Percentiles rank a stretch among this genome's conserved stretches.
These are phyloP conservation scores for Zaprionus obscuricornis DNA, from an alignment of 2,888 invertebrate genomes.

Conservation along the genomic window DNA sequence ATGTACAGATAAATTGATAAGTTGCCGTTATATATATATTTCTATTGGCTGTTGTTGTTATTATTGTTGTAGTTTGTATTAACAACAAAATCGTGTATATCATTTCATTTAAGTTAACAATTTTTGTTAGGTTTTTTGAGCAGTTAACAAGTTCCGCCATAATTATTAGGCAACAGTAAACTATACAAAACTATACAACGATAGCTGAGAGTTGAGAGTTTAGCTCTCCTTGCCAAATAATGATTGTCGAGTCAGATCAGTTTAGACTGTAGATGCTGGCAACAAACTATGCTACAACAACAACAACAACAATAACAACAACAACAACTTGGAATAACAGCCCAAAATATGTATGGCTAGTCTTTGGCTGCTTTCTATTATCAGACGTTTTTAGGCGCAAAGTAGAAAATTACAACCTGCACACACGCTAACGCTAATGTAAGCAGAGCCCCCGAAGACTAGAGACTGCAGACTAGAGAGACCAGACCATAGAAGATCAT, in stretches of 20 bases:
- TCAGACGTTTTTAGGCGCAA: slow-evolving; percentile 66
- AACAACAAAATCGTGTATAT: slow-evolving; percentile 43
- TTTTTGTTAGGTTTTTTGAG: slow-evolving; percentile 44
- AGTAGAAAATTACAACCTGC: slow-evolving; percentile 77
- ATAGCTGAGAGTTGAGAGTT: too few species aligned
- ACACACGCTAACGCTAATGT: slow-evolving; percentile 64
- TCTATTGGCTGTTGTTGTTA: too few species aligned
- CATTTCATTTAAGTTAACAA: slow-evolving; percentile 43
- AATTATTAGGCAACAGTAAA: too few species aligned
- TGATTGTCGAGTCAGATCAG: slow-evolving; percentile 26
- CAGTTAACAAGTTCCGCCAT: slow-evolving; percentile 54
- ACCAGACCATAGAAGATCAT: not conserved
- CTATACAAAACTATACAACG: too few species aligned
- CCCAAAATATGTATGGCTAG: slow-evolving; percentile 25
- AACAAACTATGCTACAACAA: slow-evolving; percentile 12
- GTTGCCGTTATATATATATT: too few species aligned
- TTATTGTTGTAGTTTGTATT: not conserved
- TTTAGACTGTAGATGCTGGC: too few species aligned
- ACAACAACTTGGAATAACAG: too few species aligned
- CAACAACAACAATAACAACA: slow-evolving; percentile 11
- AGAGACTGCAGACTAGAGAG: not conserved
- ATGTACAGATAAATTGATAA: too few species aligned
- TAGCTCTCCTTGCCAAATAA: slow-evolving; percentile 29
- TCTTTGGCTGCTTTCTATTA: slow-evolving; percentile 30
- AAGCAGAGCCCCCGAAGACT: slow-evolving; percentile 45